Evolutionary conservation across 2,888 invertebrate species (phyloP), one percentile per base, ranked within the genome.

Genomic region (Eumacrocentrus americanus): DNA sequence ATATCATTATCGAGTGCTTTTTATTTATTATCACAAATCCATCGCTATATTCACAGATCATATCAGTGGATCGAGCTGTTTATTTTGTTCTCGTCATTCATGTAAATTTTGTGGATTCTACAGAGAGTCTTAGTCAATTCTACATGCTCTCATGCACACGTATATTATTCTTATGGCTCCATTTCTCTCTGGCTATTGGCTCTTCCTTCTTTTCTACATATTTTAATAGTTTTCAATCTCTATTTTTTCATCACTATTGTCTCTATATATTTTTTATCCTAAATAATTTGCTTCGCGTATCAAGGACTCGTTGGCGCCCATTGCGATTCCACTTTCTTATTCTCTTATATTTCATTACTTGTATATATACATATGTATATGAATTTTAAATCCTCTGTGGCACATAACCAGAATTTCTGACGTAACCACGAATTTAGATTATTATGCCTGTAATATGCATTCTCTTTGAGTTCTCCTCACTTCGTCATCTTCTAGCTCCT

Each of bases 41-140:
- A 44, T 52, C n/a, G 40, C 48, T 46, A 35, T 60, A 58, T 60
- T 60, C 61, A 44, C 54, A 58, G 50, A 61, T 48, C 50, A 16
- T 42, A 42, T 42, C 20, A 20, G 42, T 42, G 42, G n/a, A 18
- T n/a, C 18, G 42, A 16, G 18, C 20, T 16, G 6, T 42, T 18
- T 6, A 42, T 42, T 20, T 18, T 18, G 2, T 18, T 9, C 20
- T 20, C 4, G 6, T n/a, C n/a, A n/a, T n/a, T n/a, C n/a, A n/a
- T n/a, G n/a, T n/a, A n/a, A n/a, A n/a, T n/a, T n/a, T n/a, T n/a
- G n/a, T n/a, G n/a, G n/a, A n/a, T n/a, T n/a, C n/a, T n/a, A n/a
- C n/a, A n/a, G n/a, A n/a, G n/a, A n/a, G n/a, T n/a, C n/a, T n/a
- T n/a, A n/a, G n/a, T n/a, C n/a, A n/a, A n/a, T 57, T 58, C 46